Conservation (phyloP, 2,888 invertebrate species). For the Pomacea canaliculata region DNA sequence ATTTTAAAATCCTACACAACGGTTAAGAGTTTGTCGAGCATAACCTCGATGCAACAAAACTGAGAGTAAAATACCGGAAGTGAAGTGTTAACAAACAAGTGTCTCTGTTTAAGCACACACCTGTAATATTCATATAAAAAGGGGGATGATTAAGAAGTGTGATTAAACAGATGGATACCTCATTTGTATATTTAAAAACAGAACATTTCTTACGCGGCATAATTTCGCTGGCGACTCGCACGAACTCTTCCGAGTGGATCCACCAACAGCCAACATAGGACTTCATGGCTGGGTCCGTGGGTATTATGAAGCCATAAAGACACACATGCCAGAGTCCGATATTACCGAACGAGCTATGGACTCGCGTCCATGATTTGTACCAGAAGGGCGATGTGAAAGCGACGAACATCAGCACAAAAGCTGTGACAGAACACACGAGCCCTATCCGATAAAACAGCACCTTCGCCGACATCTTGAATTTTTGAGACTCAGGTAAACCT, state of each 20-base stretch:
- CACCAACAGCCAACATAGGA: slow-evolving; percentile 65
- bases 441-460: slow-evolving; percentile 40
- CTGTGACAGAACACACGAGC: slow-evolving; percentile 41
- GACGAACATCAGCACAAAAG: slow-evolving; percentile 52
- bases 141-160: no score
- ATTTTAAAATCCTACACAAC: no score
- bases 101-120: no score
- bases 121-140: no score
- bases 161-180: no score
- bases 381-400: slow-evolving; percentile 59
- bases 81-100: no score
- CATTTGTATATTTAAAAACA: no score
- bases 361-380: slow-evolving; percentile 63
- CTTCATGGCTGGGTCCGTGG: slow-evolving; percentile 53
- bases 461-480: slow-evolving; percentile 38
- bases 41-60: no score
- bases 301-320: slow-evolving; percentile 59
- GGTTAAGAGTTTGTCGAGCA: no score
- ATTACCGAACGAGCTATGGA: slow-evolving; percentile 60
- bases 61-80: no score
- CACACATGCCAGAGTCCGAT: slow-evolving; percentile 63
- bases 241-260: slow-evolving; percentile 61
- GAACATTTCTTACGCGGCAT: slow-evolving; percentile 53
- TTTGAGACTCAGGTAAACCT: neutral
- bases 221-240: slow-evolving; percentile 45